Base-by-base conservation (phyloP, 2,888 invertebrate species). In the Rhabditoides inermis region DNA sequence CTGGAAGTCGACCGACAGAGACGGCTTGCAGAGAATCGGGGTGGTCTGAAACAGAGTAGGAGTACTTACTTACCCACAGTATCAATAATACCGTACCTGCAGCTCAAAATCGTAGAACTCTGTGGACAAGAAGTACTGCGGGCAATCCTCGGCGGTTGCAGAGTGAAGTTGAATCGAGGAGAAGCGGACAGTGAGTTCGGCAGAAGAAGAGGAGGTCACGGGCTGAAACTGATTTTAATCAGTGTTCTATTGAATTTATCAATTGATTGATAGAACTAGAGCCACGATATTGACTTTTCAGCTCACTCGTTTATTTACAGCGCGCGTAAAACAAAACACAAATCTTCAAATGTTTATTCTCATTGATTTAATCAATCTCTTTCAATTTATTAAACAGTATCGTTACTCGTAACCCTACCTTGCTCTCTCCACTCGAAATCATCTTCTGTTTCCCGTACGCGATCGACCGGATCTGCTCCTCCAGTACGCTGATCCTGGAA, bases 61-160 rank as follows among this genome's bases (percentile, higher is more conserved):
- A n/a, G n/a, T n/a, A n/a, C n/a, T n/a, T n/a, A n/a, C n/a, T n/a
- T n/a, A n/a, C n/a, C n/a, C n/a, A n/a, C n/a, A n/a, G n/a, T n/a
- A n/a, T n/a, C n/a, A n/a, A n/a, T n/a, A n/a, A n/a, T n/a, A n/a
- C n/a, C n/a, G n/a, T n/a, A n/a, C n/a, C n/a, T n/a, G 81, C 37
- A 79, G 75, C 64, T 82, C 81, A 73, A 79, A 80, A 61, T 81
- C 81, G 70, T 78, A 81, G 73, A 81, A 81, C 65, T 80, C 81
- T 75, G 79, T 77, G 2, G 80, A 80, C 59, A 79, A 75, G 70
- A 81, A 81, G 40, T 80, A 60, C 26, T 55, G 55, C 10, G 45
- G 50, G 32, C 56, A n/a, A n/a, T n/a, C n/a, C n/a, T n/a, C n/a
- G n/a, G n/a, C n/a, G n/a, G n/a, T n/a, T n/a, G n/a, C n/a, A n/a